These are phyloP conservation scores for Garra rufa DNA, from an alignment of 2,113 vertebrate genomes.

Conservation along the genomic window DNA sequence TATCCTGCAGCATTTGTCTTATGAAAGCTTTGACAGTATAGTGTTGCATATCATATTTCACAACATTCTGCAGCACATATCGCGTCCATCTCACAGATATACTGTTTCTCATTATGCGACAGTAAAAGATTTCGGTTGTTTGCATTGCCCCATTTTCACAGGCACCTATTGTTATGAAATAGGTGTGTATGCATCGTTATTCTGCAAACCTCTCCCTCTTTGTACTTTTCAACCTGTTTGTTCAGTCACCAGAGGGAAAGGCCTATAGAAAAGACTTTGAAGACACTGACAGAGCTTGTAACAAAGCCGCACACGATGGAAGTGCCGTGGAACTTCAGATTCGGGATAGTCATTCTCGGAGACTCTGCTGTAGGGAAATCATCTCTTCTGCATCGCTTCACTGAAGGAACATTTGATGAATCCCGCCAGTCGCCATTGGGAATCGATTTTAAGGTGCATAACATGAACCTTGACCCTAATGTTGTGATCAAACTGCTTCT, in stretches of 20 bases:
- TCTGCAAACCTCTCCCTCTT: slow-evolving; percentile 4
- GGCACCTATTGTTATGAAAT: background rate
- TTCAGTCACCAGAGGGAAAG: slow-evolving; percentile 29
- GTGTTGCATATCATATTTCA: background rate
- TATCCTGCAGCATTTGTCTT: background rate
- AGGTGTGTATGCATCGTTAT: background rate
- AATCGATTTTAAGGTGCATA: slow-evolving; percentile 59
- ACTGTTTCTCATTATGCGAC: background rate
- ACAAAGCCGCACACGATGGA: slow-evolving; percentile 36
- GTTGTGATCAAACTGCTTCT: slow-evolving; percentile 53
- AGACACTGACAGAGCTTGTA: background rate
- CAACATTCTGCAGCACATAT: background rate
- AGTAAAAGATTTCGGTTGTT: background rate
- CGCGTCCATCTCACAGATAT: background rate
- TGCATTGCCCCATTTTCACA: background rate
- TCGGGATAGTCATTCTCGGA: slow-evolving; percentile 56
- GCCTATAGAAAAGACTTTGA: background rate
- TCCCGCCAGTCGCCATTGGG: slow-evolving; percentile 51
- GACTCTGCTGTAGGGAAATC: slow-evolving; percentile 56
- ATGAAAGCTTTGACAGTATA: background rate
- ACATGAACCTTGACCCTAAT: slow-evolving; percentile 51
- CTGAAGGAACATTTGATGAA: slow-evolving; percentile 54
- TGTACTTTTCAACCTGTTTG: slow-evolving; percentile 46
- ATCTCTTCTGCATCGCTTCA: slow-evolving; percentile 54
- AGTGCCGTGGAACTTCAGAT: slow-evolving; percentile 50